Conservation (phyloP, 2,113 vertebrate species). For the Anthoscopus minutus region DNA sequence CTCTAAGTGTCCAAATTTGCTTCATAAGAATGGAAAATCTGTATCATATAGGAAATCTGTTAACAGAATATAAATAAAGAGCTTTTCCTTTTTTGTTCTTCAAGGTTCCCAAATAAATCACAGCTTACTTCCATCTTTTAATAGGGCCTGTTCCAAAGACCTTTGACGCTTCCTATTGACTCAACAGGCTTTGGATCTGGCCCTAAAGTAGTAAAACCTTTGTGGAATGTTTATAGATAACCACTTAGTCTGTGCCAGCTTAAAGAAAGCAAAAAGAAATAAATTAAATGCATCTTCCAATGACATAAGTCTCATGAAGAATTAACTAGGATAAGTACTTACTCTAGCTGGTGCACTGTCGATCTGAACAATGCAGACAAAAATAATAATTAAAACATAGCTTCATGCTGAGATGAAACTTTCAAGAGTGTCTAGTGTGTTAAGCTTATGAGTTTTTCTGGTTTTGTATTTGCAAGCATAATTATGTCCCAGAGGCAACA, state of each 20-base stretch:
- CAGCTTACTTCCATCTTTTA: neutral
- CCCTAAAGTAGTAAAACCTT: neutral
- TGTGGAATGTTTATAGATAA: constrained; percentile 28
- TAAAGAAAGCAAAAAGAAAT: constrained; percentile 39
- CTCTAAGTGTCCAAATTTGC: neutral
- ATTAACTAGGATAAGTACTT: constrained; percentile 65
- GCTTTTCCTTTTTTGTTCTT: neutral
- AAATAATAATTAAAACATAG: constrained; percentile 70
- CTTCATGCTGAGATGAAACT: constrained; percentile 68
- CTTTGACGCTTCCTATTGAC: neutral
- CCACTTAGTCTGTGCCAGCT: neutral
- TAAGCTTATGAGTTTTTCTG: constrained; percentile 64
- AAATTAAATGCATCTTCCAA: constrained; percentile 57
- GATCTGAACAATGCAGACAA: constrained; percentile 59
- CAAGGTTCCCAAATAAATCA: neutral
- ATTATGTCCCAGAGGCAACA: constrained; percentile 63
- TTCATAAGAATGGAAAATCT: neutral
- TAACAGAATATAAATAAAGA: neutral
- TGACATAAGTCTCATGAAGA: constrained; percentile 64
- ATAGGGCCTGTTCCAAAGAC: neutral
- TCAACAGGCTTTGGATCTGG: neutral
- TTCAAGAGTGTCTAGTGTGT: constrained; percentile 57
- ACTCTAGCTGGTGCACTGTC: constrained; percentile 41
- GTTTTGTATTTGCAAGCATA: constrained; percentile 59
- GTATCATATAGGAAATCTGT: neutral